phyloP scores from a whole-genome alignment of 2,113 vertebrate species.

The Pteruthius melanotis region DNA sequence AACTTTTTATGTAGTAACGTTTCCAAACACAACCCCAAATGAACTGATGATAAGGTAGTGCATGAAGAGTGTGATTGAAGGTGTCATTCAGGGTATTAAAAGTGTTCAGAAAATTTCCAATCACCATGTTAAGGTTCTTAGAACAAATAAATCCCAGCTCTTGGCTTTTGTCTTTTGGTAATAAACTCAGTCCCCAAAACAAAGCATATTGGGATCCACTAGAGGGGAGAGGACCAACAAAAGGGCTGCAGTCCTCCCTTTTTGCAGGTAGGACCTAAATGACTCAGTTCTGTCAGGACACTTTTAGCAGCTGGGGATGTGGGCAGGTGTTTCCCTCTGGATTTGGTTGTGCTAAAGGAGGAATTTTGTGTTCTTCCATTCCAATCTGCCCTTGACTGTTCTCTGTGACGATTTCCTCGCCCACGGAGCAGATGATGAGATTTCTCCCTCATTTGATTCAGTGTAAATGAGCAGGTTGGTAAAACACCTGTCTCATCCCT shows the following conservation, averaged over 20 bases:
- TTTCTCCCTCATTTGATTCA: not conserved
- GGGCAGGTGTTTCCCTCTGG: not conserved
- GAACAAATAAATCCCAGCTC: not conserved
- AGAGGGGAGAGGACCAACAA: not conserved
- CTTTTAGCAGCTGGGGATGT: not conserved
- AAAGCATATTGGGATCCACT: rapidly evolving
- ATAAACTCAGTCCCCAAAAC: not conserved
- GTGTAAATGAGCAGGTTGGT: not conserved
- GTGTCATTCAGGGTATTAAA: not conserved
- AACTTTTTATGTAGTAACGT: rapidly evolving
- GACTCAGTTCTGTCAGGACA: not conserved
- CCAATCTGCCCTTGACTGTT: not conserved
- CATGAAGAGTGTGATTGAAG: not conserved
- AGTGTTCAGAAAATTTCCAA: not conserved
- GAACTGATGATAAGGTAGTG: not conserved
- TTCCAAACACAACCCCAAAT: not conserved
- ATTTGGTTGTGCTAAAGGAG: not conserved
- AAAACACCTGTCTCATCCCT: not conserved
- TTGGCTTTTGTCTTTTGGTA: not conserved
- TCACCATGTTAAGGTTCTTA: not conserved
- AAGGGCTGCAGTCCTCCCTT: not conserved
- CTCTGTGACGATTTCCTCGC: not conserved
- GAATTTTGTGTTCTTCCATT: not conserved
- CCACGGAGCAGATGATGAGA: not conserved
- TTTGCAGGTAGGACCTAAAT: not conserved